phyloP scores from a whole-genome alignment of 2,888 invertebrate species.

The Tholera decimalis region DNA sequence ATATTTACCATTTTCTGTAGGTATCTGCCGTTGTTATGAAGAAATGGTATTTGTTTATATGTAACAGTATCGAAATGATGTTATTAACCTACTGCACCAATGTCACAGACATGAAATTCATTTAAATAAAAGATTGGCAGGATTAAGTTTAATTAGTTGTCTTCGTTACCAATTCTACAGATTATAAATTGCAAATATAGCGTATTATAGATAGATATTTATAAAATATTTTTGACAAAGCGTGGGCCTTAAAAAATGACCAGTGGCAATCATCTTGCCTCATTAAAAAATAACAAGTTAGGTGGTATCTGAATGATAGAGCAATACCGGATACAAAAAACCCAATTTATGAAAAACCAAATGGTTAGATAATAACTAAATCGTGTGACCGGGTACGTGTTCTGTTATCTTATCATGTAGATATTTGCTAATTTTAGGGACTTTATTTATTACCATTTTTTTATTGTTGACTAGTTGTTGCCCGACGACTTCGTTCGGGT shows the following conservation, averaged over 20 bases:
- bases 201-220: too few relatives aligned
- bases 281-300: background rate
- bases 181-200: background rate
- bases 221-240: background rate
- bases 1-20: background rate
- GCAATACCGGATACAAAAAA: slow-evolving; percentile 3
- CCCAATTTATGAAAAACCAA: slow-evolving; percentile 21
- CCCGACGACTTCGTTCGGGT: too few relatives aligned
- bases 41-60: slow-evolving; percentile 7
- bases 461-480: too few relatives aligned
- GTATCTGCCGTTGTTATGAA: slow-evolving; percentile 9
- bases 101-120: slow-evolving; percentile 6
- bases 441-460: too few relatives aligned
- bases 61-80: slow-evolving; percentile 1
- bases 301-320: background rate
- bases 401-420: too few relatives aligned
- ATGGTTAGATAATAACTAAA: slow-evolving; percentile 19
- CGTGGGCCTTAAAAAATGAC: background rate
- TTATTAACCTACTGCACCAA: slow-evolving; percentile 27
- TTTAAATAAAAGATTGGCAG: background rate
- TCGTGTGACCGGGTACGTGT: slow-evolving; percentile 1
- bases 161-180: background rate
- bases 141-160: slow-evolving; percentile 1
- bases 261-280: background rate
- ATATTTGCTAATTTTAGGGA: too few relatives aligned